Conservation (phyloP, 53 echinoderm and acorn worm species). For the Apostichopus leukothele region DNA sequence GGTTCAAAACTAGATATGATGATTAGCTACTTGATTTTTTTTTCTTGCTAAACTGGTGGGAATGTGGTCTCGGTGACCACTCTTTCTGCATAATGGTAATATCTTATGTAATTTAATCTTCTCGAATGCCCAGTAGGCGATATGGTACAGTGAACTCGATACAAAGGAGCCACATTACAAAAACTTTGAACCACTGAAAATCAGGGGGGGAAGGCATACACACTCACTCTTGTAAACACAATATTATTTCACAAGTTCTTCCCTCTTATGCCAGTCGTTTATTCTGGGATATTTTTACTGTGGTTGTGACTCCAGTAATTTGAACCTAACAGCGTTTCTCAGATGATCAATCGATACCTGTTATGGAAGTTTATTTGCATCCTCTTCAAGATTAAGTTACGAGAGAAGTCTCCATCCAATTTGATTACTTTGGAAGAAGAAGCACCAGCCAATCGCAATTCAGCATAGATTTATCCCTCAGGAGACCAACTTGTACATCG, state of each 20-base stretch:
- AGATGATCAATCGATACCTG: conserved; percentile 42
- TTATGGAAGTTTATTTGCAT: conserved; percentile 33
- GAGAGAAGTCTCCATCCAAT: conserved; percentile 41
- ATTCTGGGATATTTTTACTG: background rate
- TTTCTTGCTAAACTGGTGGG: background rate
- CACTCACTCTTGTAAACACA: background rate
- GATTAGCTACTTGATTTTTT: background rate
- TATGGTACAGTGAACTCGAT: background rate
- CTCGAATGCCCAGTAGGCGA: background rate
- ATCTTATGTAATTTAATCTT: conserved; percentile 5
- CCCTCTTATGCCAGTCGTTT: background rate
- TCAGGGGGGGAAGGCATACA: background rate
- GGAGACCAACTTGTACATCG: background rate
- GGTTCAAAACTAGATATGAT: background rate
- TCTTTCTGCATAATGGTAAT: background rate
- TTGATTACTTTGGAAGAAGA: conserved; percentile 29
- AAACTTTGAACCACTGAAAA: conserved; percentile 11
- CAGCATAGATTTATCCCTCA: conserved; percentile 31
- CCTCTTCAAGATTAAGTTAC: conserved; percentile 39
- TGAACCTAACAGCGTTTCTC: conserved; percentile 39
- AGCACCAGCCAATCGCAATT: conserved; percentile 32
- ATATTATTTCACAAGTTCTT: background rate
- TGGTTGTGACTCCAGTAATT: conserved; percentile 30
- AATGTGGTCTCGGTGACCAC: background rate
- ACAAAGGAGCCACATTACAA: background rate